Evolutionary conservation across 1,140 invertebrate species (phyloP), one percentile per base, ranked within the genome.

Genomic region (Adoxophyes honmai): DNA sequence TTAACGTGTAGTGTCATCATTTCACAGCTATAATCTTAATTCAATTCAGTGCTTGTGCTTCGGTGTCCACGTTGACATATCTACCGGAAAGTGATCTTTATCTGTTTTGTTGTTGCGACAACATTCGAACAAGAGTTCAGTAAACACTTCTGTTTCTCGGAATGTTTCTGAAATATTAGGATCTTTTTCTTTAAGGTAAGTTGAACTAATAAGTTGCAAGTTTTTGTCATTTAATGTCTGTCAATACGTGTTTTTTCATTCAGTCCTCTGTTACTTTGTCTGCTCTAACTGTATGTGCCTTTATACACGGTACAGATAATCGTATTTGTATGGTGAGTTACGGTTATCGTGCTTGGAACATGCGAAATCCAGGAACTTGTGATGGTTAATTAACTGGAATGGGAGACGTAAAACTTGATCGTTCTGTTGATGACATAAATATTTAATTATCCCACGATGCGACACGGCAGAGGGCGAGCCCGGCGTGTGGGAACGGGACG

Each of bases 381-480:
- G 10, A 15, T 21, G 42, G 14, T 35, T 52, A 55, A 55, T 55
- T 35, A 55, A 37, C 18, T 5, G 34, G 18, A 36, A 55, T 55
- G 15, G 28, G 6, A 42, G 54, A 34, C n/a, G 28, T 21, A 39
- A 39, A 36, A 56, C 28, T 55, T 37, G 35, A 56, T 65, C 34
- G 57, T 58, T 53, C 59, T 60, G 70, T 78, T 70, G 73, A 84
- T 77, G 77, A 84, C 68, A 81, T 88, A 82, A 86, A 88, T 86
- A 86, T 88, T 88, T 86, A 85, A 88, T 88, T 88, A 85, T 85
- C 75, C 71, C 80, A 86, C 78, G 75, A 75, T 77, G 57, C 72
- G 16, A 42, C 62, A 73, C 73, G 70, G 67, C 68, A 64, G 68
- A 76, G 78, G 85, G 80, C 78, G 75, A 69, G 62, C 68, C 60